Conservation (phyloP, 2,888 invertebrate species). For the Lottia scabra region DNA sequence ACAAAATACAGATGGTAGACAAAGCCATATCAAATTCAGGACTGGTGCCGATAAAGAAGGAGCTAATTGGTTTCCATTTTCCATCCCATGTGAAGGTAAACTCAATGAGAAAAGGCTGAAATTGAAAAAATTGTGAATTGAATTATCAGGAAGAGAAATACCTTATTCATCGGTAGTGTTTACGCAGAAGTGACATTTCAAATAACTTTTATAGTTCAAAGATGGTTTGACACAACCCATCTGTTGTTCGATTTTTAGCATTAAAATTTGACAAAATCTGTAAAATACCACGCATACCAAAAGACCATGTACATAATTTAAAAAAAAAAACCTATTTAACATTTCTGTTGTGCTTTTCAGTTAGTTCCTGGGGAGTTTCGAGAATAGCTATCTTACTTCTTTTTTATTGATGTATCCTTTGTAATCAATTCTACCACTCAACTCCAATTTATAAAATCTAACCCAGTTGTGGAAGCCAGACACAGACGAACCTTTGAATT, state of each 20-base stretch:
- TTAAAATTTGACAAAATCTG: neutral
- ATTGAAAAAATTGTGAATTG: conserved; percentile 11
- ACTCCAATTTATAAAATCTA: conserved; percentile 84
- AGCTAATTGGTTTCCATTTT: conserved; percentile 42
- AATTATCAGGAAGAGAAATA: no score
- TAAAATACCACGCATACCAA: no score
- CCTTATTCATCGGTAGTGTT: no score
- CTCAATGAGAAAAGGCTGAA: conserved; percentile 41
- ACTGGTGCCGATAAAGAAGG: conserved; percentile 71
- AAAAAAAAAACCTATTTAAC: no score
- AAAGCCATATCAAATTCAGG: conserved; percentile 92
- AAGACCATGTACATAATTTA: no score
- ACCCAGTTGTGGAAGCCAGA: conserved; percentile 93
- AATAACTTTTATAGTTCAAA: no score
- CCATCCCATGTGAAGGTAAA: conserved; percentile 48
- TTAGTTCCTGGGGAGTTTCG: no score
- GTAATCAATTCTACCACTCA: conserved; percentile 44
- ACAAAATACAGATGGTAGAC: conserved; percentile 87
- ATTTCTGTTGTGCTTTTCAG: no score
- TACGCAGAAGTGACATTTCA: no score
- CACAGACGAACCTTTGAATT: conserved; percentile 81
- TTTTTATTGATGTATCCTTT: conserved; percentile 44
- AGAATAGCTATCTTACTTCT: conserved; percentile 18
- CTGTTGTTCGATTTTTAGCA: no score
- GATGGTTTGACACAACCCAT: no score